Evolutionary conservation across 2,113 vertebrate species (phyloP).

Genomic region (Menura novaehollandiae): DNA sequence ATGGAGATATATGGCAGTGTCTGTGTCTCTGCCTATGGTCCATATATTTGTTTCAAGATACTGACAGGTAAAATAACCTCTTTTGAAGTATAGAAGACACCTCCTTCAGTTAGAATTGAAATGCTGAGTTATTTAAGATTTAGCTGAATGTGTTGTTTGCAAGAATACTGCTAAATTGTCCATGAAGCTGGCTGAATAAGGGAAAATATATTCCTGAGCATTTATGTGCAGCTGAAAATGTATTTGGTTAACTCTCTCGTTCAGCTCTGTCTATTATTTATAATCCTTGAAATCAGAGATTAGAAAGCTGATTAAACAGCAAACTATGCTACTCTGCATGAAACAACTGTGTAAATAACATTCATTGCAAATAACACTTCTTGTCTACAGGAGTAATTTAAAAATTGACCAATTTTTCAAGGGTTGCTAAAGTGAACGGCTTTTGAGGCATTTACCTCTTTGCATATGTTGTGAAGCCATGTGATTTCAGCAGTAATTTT

Average conservation of each 20-base stretch:
- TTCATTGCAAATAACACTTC: background rate
- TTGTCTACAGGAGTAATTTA: background rate
- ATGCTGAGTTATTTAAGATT: background rate
- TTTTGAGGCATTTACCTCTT: background rate
- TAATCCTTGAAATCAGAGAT: background rate
- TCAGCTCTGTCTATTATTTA: background rate
- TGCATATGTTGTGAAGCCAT: background rate
- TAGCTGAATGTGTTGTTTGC: background rate
- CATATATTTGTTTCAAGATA: background rate
- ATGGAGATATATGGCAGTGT: background rate
- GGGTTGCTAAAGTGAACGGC: background rate
- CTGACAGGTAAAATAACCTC: background rate
- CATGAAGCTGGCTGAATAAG: background rate
- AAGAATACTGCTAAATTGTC: background rate
- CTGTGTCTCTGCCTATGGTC: background rate
- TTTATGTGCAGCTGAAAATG: background rate
- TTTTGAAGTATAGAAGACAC: background rate
- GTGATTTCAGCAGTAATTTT: background rate
- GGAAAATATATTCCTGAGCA: background rate
- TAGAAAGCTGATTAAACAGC: background rate
- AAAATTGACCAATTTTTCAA: background rate
- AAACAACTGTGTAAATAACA: background rate
- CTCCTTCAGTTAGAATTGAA: background rate
- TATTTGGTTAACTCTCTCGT: background rate
- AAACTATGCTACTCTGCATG: background rate